phyloP scores from a whole-genome alignment of 1,140 invertebrate species.

The Brachionus rotundiformis region DNA sequence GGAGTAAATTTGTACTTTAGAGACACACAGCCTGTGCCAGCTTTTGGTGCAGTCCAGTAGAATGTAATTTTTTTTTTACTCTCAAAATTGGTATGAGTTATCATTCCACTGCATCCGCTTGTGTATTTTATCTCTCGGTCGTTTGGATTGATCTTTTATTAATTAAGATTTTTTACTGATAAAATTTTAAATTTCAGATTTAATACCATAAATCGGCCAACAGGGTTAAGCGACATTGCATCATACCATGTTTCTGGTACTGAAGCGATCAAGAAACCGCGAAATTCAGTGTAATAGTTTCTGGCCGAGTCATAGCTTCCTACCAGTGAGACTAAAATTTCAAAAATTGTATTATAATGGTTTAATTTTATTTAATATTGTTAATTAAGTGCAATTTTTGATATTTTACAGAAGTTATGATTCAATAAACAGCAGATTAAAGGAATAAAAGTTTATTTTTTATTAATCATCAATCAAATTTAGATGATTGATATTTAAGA shows the following conservation, averaged over 20 bases:
- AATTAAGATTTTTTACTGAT: too few relatives aligned
- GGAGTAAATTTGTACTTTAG: conserved; percentile 30
- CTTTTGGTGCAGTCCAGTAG: conserved; percentile 48
- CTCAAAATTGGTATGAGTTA: conserved; percentile 47
- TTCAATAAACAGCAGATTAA: not conserved
- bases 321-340: conserved; percentile 10
- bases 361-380: too few relatives aligned
- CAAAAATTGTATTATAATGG: too few relatives aligned
- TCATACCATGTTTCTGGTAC: conserved; percentile 41
- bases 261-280: conserved; percentile 38
- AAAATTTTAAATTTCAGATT: too few relatives aligned
- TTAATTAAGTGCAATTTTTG: too few relatives aligned
- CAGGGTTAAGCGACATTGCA: conserved; percentile 27
- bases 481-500: too few relatives aligned
- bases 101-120: conserved; percentile 33
- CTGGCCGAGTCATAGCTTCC: not conserved
- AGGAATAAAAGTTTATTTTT: too few relatives aligned
- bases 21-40: conserved; percentile 23
- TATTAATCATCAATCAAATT: not conserved
- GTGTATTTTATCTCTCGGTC: conserved; percentile 24
- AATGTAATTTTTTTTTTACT: conserved; percentile 34
- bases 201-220: conserved; percentile 42
- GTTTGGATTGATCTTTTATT: conserved; percentile 12
- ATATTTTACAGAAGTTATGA: not conserved
- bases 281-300: conserved; percentile 8